These are phyloP conservation scores for Chrysolina oricalcia DNA, from an alignment of 2,888 invertebrate species.

Conservation along the genomic window DNA sequence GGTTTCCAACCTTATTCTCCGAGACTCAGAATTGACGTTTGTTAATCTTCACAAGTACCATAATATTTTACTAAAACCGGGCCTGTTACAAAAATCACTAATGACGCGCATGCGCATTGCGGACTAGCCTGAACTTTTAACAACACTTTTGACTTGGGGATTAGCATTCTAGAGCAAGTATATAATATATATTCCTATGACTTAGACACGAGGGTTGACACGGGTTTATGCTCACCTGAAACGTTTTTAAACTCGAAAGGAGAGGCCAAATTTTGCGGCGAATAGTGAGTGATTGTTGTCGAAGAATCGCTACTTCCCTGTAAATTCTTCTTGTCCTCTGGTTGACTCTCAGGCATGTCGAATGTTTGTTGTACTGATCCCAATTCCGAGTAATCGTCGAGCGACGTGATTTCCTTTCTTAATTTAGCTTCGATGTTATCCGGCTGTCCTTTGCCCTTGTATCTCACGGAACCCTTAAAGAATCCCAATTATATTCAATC, in stretches of 20 bases:
- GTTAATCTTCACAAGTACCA: too few relatives aligned
- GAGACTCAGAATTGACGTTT: too few relatives aligned
- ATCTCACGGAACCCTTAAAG: conserved; percentile 24
- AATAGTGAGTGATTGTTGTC: neutral
- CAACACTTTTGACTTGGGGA: too few relatives aligned
- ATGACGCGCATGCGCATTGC: too few relatives aligned
- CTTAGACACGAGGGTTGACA: too few relatives aligned
- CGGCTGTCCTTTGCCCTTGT: neutral
- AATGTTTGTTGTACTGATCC: neutral
- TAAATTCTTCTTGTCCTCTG: neutral
- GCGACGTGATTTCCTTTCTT: neutral
- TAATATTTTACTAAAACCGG: too few relatives aligned
- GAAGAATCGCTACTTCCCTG: neutral
- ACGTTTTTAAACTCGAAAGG: neutral
- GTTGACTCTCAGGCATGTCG: neutral
- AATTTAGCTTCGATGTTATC: neutral
- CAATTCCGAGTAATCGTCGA: neutral
- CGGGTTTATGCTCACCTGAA: neutral
- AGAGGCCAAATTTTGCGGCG: neutral
- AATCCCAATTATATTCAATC: neutral
- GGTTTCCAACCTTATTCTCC: too few relatives aligned
- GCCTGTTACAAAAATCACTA: too few relatives aligned
- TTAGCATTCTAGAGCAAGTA: too few relatives aligned
- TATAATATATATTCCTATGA: too few relatives aligned
- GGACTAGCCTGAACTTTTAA: too few relatives aligned